These are phyloP conservation scores for Cheiracanthium punctorium DNA, from an alignment of 2,888 invertebrate species.

Conservation along the genomic window DNA sequence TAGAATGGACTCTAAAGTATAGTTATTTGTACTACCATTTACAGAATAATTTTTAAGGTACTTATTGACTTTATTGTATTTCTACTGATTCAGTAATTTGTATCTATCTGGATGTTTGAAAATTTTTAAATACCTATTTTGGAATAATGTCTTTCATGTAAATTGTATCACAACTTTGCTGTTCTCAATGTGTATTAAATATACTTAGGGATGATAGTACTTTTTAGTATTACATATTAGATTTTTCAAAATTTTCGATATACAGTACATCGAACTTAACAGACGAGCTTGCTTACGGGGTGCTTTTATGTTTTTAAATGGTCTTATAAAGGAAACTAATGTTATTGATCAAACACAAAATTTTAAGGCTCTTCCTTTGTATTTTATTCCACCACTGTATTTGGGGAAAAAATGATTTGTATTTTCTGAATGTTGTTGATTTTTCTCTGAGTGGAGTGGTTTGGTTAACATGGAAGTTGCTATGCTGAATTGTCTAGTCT, in stretches of 20 bases:
- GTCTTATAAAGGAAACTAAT: slow-evolving; percentile 18
- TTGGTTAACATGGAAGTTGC: neutral
- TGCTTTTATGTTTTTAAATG: slow-evolving; percentile 64
- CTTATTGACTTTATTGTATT: neutral
- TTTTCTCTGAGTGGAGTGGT: neutral
- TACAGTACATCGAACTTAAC: slow-evolving; percentile 51
- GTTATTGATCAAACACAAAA: slow-evolving; percentile 1
- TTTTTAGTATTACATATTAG: neutral
- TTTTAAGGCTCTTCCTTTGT: neutral
- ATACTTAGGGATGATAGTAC: neutral
- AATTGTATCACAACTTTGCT: neutral
- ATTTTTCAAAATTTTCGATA: neutral
- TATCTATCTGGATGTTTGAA: neutral
- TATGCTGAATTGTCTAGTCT: slow-evolving; percentile 55
- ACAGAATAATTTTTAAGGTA: neutral
- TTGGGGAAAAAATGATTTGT: neutral
- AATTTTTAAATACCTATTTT: slow-evolving; percentile 7
- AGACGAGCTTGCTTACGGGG: slow-evolving; percentile 65
- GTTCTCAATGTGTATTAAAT: neutral
- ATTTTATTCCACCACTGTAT: neutral
- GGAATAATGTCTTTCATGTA: neutral
- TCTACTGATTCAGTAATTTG: neutral
- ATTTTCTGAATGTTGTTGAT: neutral
- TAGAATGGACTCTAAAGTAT: neutral
- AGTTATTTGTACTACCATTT: slow-evolving; percentile 1